phyloP scores from a whole-genome alignment of 2,797 vertebrate genomes.

The Bryconaethiops microstoma region DNA sequence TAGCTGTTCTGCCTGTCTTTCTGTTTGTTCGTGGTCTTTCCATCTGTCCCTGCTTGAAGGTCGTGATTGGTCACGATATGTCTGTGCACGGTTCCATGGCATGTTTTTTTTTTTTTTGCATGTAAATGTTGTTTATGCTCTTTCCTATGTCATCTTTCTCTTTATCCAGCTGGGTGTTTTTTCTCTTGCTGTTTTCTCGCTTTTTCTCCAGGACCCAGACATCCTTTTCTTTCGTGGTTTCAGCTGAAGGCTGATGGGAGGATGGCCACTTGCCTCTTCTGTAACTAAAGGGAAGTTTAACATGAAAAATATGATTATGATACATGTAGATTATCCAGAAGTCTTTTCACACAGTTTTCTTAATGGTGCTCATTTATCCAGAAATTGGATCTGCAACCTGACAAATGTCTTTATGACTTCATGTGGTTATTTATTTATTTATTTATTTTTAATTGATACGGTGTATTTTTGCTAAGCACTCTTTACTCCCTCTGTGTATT shows the following conservation, averaged over 20 bases:
- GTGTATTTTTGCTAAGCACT: background rate
- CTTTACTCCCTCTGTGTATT: constrained; percentile 1
- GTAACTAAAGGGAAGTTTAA: background rate
- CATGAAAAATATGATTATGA: background rate
- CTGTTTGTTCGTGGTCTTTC: too few species aligned
- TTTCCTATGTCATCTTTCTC: background rate
- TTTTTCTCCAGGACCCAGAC: constrained; percentile 74
- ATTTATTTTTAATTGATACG: background rate
- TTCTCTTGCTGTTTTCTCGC: constrained; percentile 65
- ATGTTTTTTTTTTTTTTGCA: background rate
- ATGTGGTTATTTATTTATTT: background rate
- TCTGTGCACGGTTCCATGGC: background rate
- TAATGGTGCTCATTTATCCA: background rate
- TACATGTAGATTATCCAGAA: background rate
- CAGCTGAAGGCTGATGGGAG: constrained; percentile 72
- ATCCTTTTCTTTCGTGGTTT: constrained; percentile 83
- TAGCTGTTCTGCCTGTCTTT: too few species aligned
- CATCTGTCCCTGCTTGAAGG: too few species aligned
- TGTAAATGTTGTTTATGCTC: too few species aligned
- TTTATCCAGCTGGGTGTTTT: constrained; percentile 18
- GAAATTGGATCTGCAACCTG: background rate
- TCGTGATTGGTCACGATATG: too few species aligned
- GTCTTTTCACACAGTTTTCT: background rate
- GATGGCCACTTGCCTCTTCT: constrained; percentile 8
- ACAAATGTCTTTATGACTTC: background rate